A percentile compares a stretch with the other conserved stretches of the same genome.
These are phyloP conservation scores for Drosophila borealis DNA, from an alignment of 2,888 invertebrate species.

Conservation along the genomic window DNA sequence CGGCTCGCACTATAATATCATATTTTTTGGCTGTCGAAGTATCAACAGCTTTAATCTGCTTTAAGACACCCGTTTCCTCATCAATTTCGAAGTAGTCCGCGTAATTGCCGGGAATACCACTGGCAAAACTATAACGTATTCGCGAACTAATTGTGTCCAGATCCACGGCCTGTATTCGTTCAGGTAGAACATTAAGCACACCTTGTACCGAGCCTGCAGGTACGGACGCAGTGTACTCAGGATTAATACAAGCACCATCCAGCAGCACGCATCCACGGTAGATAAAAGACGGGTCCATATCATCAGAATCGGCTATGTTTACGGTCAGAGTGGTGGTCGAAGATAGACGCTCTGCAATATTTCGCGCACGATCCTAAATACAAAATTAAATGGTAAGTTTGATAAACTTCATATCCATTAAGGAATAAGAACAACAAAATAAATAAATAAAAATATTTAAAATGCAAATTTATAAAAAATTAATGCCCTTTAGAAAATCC, in stretches of 20 bases:
- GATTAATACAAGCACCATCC: conserved; percentile 94
- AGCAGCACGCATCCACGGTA: conserved; percentile 93
- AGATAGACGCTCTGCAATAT: conserved; percentile 90
- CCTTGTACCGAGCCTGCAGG: conserved; percentile 92
- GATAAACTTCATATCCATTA: too few relatives aligned
- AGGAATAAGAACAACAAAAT: too few relatives aligned
- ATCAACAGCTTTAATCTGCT: conserved; percentile 92
- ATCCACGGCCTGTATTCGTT: conserved; percentile 95
- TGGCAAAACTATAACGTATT: conserved; percentile 92
- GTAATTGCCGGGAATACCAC: conserved; percentile 92
- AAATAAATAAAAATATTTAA: too few relatives aligned
- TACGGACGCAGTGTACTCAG: conserved; percentile 93
- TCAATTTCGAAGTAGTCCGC: conserved; percentile 93
- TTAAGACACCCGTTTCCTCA: conserved; percentile 91
- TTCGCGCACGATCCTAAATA: conserved; percentile 92
- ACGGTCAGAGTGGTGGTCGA: conserved; percentile 94
- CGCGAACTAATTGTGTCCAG: conserved; percentile 94
- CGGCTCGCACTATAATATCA: conserved; percentile 93
- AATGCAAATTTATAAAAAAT: too few relatives aligned
- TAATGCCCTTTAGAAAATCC: too few relatives aligned
- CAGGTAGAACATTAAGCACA: conserved; percentile 92
- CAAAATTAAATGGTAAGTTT: too few relatives aligned
- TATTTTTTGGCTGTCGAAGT: conserved; percentile 92
- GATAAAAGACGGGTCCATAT: conserved; percentile 95
- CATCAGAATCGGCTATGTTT: conserved; percentile 94